Evolutionary conservation across 2,888 invertebrate species (phyloP), one percentile per base, ranked within the genome.

Genomic region (Camptogramma bilineatum): DNA sequence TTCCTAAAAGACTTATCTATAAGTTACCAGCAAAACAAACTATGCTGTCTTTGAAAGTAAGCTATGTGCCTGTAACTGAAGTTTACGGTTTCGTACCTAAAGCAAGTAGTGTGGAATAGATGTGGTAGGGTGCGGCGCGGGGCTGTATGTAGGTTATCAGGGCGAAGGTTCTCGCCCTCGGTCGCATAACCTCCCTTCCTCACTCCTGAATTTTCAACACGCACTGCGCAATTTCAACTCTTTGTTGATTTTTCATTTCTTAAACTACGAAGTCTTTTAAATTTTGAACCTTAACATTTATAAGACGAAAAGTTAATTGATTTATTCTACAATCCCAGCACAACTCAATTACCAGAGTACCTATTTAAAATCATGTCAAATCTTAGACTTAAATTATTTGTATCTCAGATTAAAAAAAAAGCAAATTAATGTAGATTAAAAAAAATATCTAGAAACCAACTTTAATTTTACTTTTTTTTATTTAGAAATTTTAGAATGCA

Each of bases 101-200:
- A 44, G 17, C 16, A 5, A 17, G 16, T 44, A 17, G 28, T 44
- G 44, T 44, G 2, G 17, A 16, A 44, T 16, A 17, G 17, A 44
- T 44, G 44, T 8, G 44, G 44, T 13, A 17, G 16, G 44, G 44
- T 7, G 44, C 44, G 44, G 44, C 16, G 44, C n/a, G 44, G n/a
- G 13, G 55, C 21, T 34, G 28, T 56, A 87, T 87, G 77, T 90
- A 82, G 90, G 90, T 90, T 81, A 90, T 83, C 84, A 85, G 86
- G 82, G 79, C 85, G 83, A 87, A 87, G 85, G 86, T 84, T 84
- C 78, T 39, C 69, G 68, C 74, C 80, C 81, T 78, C 81, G 77
- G 56, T 69, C 69, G 51, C 62, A 73, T 71, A 72, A 52, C 73
- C 72, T 72, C 79, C 77, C 76, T 74, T 64, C 60, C 71, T 44